A percentile compares a stretch with the other conserved stretches of the same genome.
Evolutionary conservation across 1,140 invertebrate species (phyloP).

Genomic region (Achroia grisella): DNA sequence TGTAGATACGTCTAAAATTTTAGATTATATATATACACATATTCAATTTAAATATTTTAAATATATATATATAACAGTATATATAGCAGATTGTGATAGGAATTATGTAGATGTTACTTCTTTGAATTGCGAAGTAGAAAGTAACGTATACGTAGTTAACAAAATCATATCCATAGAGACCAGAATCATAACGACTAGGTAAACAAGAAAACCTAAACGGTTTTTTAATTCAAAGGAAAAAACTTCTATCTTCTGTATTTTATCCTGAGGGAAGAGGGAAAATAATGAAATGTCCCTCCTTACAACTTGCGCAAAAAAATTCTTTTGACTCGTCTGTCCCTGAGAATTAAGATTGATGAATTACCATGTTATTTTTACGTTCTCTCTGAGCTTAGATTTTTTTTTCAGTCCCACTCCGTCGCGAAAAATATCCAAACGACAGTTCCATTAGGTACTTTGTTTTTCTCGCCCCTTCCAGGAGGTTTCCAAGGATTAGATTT

Average conservation of each 20-base stretch:
- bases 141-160: too few species aligned
- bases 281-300: constrained; percentile 28
- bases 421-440: constrained; percentile 1
- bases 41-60: too few species aligned
- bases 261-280: constrained; percentile 3
- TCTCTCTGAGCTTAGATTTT: not conserved
- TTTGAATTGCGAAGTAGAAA: too few species aligned
- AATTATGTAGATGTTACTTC: too few species aligned
- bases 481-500: not conserved
- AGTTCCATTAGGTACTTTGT: constrained; percentile 1
- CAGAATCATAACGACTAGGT: too few species aligned
- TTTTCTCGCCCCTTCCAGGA: not conserved
- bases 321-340: constrained; percentile 32
- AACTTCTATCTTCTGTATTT: not conserved
- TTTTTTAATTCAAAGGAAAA: not conserved
- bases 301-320: constrained; percentile 21
- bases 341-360: constrained; percentile 40
- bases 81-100: too few species aligned
- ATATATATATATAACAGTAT: too few species aligned
- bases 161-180: too few species aligned
- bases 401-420: not conserved
- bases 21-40: too few species aligned
- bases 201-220: too few species aligned
- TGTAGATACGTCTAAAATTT: too few species aligned
- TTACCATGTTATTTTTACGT: constrained; percentile 7